Base-by-base conservation (phyloP, 1,140 invertebrate species). In the Pomacea maculata region DNA sequence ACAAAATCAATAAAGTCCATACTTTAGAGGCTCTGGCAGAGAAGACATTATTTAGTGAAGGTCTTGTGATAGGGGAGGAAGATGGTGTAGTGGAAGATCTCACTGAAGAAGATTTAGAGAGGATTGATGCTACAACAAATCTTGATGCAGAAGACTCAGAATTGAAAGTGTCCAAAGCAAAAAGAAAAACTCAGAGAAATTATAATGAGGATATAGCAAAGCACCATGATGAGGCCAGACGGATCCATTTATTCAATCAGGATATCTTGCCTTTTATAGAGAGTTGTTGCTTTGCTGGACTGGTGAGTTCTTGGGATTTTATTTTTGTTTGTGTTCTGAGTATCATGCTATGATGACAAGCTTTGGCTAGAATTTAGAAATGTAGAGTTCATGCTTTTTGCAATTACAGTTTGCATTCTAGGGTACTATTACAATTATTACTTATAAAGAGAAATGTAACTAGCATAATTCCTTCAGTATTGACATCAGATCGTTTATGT, bases 221-320 rank as follows among this genome's bases (percentile, higher is more conserved):
- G 4, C 65, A 78, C 64, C 29, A 52, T 2, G 65, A 78, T 67
- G 65, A 65, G 21, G 77, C 77, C 9, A 78, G 57, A 65, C 70
- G 57, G 54, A 78, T 70, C 12, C 54, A 55, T n/a, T 1, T 78
- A 45, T 78, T 78, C 67, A 78, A 78, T 54, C 77, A 78, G 67
- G 77, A 78, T 9, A 19, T 78, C 34, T 52, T 78, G 67, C 64
- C 77, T 21, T 78, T 55, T 15, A 65, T 78, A 19, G 77, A 78
- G 7, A 67, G 65, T 19, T 78, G 77, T 65, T 78, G 77, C 67
- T 78, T 70, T 71, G 77, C 77, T 78, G 77, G 77, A 17, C 45
- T 57, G 77, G 77, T 78, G 52, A 55, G 77, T 71, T n/a, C 3
- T 6, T 45, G 34, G 34, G 34, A 45, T 45, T 1, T 45, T 0